phyloP scores from a whole-genome alignment of 2,113 vertebrate species.

The Macaca mulatta region DNA sequence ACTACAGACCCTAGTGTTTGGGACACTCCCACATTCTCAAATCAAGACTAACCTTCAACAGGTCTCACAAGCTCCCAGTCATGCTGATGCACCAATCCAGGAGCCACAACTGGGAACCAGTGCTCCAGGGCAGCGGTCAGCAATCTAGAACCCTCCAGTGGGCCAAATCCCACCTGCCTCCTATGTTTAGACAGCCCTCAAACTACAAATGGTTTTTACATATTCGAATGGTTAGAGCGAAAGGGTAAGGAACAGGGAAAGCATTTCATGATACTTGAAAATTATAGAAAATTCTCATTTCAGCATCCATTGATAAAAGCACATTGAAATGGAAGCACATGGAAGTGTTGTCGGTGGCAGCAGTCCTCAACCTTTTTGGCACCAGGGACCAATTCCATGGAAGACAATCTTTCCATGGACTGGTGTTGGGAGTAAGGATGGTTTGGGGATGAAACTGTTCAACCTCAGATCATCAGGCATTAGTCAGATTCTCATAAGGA shows the following conservation, averaged over 20 bases:
- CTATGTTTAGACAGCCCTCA: not conserved
- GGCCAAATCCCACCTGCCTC: not conserved
- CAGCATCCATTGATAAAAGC: not conserved
- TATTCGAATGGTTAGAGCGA: not conserved
- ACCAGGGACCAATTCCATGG: too few relatives aligned
- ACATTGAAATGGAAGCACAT: not conserved
- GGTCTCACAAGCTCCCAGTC: not conserved
- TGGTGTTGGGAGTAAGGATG: too few relatives aligned
- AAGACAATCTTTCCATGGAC: too few relatives aligned
- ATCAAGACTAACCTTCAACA: not conserved
- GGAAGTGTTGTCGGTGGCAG: not conserved
- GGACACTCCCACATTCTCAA: not conserved
- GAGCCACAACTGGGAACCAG: not conserved
- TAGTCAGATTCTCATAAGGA: too few relatives aligned
- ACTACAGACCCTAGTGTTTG: accelerated
- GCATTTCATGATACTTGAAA: not conserved
- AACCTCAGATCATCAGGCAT: too few relatives aligned
- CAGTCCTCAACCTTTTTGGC: too few relatives aligned
- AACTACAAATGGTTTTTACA: not conserved
- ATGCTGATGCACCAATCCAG: accelerated
- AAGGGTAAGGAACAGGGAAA: not conserved
- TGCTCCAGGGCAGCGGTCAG: not conserved
- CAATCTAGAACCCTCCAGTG: not conserved
- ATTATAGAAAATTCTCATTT: not conserved
- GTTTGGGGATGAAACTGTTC: too few relatives aligned